A percentile compares a stretch with the other conserved stretches of the same genome.
These are phyloP conservation scores for Empis stercorea DNA, from an alignment of 2,888 invertebrate species.

Conservation along the genomic window DNA sequence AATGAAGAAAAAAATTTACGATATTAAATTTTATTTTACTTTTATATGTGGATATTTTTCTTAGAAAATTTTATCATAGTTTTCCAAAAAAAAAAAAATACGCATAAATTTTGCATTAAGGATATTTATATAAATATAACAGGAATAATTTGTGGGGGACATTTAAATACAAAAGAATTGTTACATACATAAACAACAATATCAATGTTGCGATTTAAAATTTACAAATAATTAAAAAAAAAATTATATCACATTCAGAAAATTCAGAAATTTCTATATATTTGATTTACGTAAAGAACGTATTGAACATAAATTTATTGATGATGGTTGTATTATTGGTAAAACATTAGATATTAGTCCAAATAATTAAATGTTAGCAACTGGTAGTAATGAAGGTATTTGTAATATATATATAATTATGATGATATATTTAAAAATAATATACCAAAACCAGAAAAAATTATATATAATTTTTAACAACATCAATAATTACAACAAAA, in stretches of 20 bases:
- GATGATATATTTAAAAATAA: slow-evolving; percentile 41
- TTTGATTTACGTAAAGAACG: slow-evolving; percentile 63
- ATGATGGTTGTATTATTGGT: slow-evolving; percentile 77
- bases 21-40: too few relatives aligned
- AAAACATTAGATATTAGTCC: slow-evolving; percentile 55
- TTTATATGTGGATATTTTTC: too few relatives aligned
- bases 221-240: slow-evolving; percentile 59
- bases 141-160: too few relatives aligned
- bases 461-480: slow-evolving; percentile 69
- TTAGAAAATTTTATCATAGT: too few relatives aligned
- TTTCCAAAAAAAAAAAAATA: too few relatives aligned
- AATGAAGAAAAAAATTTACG: too few relatives aligned
- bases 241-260: slow-evolving; percentile 59
- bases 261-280: slow-evolving; percentile 62
- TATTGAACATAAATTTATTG: slow-evolving; percentile 62
- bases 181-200: slow-evolving; percentile 66
- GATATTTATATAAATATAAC: too few relatives aligned
- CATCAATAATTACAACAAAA: slow-evolving; percentile 53
- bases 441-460: slow-evolving; percentile 55
- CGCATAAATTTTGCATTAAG: too few relatives aligned
- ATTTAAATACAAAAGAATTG: slow-evolving; percentile 61
- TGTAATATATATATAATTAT: slow-evolving; percentile 80
- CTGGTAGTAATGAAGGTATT: slow-evolving; percentile 80
- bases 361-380: slow-evolving; percentile 66
- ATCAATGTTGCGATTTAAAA: slow-evolving; percentile 48